Evolutionary conservation across 1,140 invertebrate species (phyloP).

Genomic region (Akabosia matsudoensis): DNA sequence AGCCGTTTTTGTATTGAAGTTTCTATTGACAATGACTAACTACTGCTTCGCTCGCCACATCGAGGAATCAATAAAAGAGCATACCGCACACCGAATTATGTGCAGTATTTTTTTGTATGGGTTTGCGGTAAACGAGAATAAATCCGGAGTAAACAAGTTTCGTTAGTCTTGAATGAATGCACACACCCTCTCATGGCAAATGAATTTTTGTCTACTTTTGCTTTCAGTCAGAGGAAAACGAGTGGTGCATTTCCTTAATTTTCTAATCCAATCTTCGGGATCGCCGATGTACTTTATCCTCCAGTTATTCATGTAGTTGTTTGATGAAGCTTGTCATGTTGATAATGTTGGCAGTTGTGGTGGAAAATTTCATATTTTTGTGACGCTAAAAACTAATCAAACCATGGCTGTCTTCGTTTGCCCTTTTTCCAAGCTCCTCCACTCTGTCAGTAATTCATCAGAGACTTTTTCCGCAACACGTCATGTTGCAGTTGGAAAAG

Average conservation of each 20-base stretch:
- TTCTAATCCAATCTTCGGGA: background rate
- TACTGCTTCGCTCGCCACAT: background rate
- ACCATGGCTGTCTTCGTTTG: background rate
- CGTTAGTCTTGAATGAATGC: background rate
- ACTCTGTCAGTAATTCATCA: slow-evolving; percentile 24
- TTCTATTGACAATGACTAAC: background rate
- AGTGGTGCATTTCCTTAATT: no score
- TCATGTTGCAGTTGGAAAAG: background rate
- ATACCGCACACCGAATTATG: background rate
- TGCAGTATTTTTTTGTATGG: background rate
- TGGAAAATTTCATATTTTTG: background rate
- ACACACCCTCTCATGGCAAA: background rate
- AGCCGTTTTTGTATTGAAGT: no score
- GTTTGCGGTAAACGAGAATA: background rate
- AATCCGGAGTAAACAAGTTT: background rate
- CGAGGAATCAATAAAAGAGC: no score
- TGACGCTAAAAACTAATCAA: slow-evolving; percentile 7
- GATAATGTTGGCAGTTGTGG: background rate
- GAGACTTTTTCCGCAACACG: background rate
- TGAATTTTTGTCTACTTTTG: background rate
- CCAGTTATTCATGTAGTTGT: background rate
- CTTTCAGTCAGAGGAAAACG: no score
- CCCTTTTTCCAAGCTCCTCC: background rate
- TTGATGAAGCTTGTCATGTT: background rate
- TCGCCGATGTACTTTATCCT: background rate